Evolutionary conservation across 1,140 invertebrate genomes (phyloP), one percentile per base, ranked within the genome.

Genomic region (Drosophila leontia): DNA sequence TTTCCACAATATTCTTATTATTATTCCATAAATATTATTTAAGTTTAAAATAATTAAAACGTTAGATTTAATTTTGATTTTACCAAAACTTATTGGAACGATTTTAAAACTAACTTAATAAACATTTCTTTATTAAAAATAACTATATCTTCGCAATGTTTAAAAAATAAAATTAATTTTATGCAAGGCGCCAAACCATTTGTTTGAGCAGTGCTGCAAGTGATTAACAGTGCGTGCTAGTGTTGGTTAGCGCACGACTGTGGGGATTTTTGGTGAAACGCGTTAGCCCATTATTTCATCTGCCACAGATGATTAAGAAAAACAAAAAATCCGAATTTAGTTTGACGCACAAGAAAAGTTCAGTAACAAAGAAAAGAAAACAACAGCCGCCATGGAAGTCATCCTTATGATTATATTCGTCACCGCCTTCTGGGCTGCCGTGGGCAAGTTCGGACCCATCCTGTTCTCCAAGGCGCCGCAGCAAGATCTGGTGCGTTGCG

Each of bases 381-480:
- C 2, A 17, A 0, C 12, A 64, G 23, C 7, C 34, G 13, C 13
- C 19, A 76, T 64, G 82, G 55, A 59, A 51, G 50, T 26, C n/a
- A 41, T 94, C 42, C 82, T 97, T 74, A 96, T 97, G 55, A 93
- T 98, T 65, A 93, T 97, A 29, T 93, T 97, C 86, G 96, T 98
- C 78, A 97, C 97, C 2, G 93, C 95, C 8, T 92, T 98, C 23
- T 98, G 97, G 97, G 96, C 95, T 47, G 94, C 95, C 9, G 95
- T 98, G 44, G 97, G 97, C 62, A 96, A 97, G 76, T 95, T 96
- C n/a, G 93, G 97, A 61, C 97, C 97, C 4, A 95, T 97, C 84
- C 94, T 98, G 76, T 95, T 97, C 8, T 97, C 97, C n/a, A 97
- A 97, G 93, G 96, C 97, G 51, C 96, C 96, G 12, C 97, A 98